Conservation (phyloP, 2,888 invertebrate species). For the Drosophila incognita region DNA sequence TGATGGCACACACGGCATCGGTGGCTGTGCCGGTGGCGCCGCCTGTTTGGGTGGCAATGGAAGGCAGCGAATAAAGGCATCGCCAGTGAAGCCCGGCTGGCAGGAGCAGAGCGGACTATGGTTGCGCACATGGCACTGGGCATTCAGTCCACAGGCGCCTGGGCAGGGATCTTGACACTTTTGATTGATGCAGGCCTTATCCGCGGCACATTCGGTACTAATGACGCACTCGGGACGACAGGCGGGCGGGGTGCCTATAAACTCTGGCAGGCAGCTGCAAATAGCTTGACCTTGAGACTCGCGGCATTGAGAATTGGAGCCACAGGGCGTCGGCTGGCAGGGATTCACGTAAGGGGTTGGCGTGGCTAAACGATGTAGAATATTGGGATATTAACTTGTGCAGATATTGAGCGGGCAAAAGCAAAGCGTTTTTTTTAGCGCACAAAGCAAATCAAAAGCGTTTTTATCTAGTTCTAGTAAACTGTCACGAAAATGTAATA, state of each 20-base stretch:
- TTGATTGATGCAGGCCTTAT: slow-evolving; percentile 91
- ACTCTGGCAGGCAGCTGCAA: slow-evolving; percentile 90
- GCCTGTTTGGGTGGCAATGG: slow-evolving; percentile 85
- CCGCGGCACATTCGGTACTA: slow-evolving; percentile 91
- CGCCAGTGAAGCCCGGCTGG: slow-evolving; percentile 90
- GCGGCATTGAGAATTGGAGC: slow-evolving; percentile 91
- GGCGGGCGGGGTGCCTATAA: slow-evolving; percentile 91
- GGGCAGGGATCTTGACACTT: slow-evolving; percentile 93
- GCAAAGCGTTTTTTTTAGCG: slow-evolving; percentile 40
- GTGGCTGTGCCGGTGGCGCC: slow-evolving; percentile 33
- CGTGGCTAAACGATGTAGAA: slow-evolving; percentile 51
- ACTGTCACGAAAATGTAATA: slow-evolving; percentile 36
- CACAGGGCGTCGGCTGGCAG: slow-evolving; percentile 92
- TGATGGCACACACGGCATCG: slow-evolving; percentile 90
- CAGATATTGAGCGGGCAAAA: slow-evolving; percentile 22
- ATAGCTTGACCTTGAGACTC: slow-evolving; percentile 88
- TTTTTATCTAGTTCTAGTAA: slow-evolving; percentile 38
- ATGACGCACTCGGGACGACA: slow-evolving; percentile 93
- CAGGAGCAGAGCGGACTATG: slow-evolving; percentile 94
- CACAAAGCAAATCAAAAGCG: slow-evolving; percentile 33
- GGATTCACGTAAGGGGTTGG: slow-evolving; percentile 85
- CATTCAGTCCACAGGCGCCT: slow-evolving; percentile 91
- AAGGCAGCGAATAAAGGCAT: slow-evolving; percentile 90
- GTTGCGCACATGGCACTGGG: slow-evolving; percentile 92
- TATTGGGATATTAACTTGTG: slow-evolving; percentile 24